These are phyloP conservation scores for Tragelaphus strepsiceros DNA, from an alignment of 2,113 vertebrate genomes.

Conservation along the genomic window DNA sequence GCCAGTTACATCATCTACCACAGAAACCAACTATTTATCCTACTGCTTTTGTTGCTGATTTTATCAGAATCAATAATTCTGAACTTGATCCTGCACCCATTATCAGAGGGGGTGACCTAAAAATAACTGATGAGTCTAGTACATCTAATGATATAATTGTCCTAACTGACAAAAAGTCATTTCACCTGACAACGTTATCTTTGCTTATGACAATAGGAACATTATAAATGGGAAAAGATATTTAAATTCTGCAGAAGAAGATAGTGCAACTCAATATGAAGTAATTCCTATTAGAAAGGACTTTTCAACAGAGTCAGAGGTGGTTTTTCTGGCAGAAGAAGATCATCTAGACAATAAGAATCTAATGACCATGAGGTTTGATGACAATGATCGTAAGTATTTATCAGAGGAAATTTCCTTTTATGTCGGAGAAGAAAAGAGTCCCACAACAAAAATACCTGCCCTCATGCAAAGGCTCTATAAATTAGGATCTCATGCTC, in stretches of 20 bases:
- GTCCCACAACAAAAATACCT: not conserved
- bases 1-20: not conserved
- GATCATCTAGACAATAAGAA: not conserved
- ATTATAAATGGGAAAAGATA: not conserved
- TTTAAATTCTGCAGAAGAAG: not conserved
- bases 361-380: not conserved
- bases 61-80: not conserved
- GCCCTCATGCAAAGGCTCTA: not conserved
- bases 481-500: not conserved
- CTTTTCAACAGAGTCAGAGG: not conserved
- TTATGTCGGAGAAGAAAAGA: not conserved
- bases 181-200: not conserved
- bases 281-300: not conserved
- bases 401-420: not conserved
- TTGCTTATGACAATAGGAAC: not conserved
- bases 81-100: not conserved
- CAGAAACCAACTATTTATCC: not conserved
- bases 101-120: not conserved
- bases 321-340: not conserved
- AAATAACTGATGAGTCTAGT: not conserved
- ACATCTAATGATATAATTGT: not conserved
- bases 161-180: not conserved
- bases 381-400: not conserved
- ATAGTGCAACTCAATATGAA: not conserved
- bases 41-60: not conserved